Evolutionary conservation across 2,888 invertebrate genomes (phyloP), one percentile per base, ranked within the genome.

Genomic region (Melanchra persicariae): DNA sequence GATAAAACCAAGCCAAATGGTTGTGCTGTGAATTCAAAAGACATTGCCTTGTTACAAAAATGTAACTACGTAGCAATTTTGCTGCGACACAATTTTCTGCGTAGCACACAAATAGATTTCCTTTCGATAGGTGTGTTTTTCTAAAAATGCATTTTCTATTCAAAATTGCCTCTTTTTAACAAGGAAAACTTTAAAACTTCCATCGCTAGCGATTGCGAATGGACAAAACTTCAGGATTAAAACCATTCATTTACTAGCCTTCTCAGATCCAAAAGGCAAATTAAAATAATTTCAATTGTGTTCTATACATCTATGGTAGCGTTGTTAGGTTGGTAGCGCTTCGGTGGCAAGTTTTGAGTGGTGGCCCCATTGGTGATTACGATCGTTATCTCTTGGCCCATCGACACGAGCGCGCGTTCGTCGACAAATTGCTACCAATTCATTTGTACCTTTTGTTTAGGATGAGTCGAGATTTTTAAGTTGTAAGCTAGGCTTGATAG

Each of bases 311-410:
- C 47, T 34, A 37, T 62, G 58, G 30, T 61, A 70, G 68, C 45
- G 22, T 24, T 64, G 55, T 74, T 77, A 84, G 76, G 24, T 30
- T 72, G 61, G 77, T 79, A 84, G 78, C 73, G 74, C 66, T 83
- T 85, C 86, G 70, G 83, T 86, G 85, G 85, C 87, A 67, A 84
- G 87, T 87, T 87, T 88, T 84, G 86, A 91, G 91, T 91, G 88
- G 90, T 86, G 88, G 88, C 89, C 90, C 80, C 80, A 86, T 86
- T 83, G 88, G 88, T 89, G 89, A 92, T 93, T 93, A 92, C 87
- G 87, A 87, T 81, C 79, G 83, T 90, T 94, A 94, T 94, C 94
- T 88, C 17, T 70, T 55, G 69, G 81, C 87, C 88, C 87, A 93
- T 93, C 93, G 88, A 90, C 91, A 91, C 90, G 90, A 91, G 84